A percentile compares a stretch with the other conserved stretches of the same genome.
Evolutionary conservation across 2,888 invertebrate genomes (phyloP).

Genomic region (Sarcophaga variegata): DNA sequence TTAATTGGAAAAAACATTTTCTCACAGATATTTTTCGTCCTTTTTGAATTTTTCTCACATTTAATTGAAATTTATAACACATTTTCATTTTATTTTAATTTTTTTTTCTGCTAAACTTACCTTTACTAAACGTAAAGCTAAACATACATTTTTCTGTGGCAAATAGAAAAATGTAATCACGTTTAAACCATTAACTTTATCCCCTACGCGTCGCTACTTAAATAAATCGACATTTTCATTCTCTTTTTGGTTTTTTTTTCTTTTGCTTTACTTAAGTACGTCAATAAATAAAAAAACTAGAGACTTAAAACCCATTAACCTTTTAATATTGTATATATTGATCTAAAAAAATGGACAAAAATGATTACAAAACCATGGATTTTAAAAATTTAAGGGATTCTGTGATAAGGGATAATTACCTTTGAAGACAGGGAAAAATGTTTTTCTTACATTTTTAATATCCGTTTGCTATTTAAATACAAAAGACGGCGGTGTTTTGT

Average conservation of each 20-base stretch:
- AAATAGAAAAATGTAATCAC: slow-evolving; percentile 44
- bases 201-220: slow-evolving; percentile 77
- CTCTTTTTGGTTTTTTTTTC: neutral
- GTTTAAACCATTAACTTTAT: slow-evolving; percentile 65
- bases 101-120: too few relatives aligned
- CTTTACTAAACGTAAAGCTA: too few relatives aligned
- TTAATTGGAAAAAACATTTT: too few relatives aligned
- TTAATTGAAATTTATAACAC: neutral
- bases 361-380: slow-evolving; percentile 27
- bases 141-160: too few relatives aligned
- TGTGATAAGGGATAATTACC: slow-evolving; percentile 59
- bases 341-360: neutral
- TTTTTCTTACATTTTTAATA: slow-evolving; percentile 72
- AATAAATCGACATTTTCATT: slow-evolving; percentile 28
- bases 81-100: too few relatives aligned
- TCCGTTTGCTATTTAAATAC: slow-evolving; percentile 55
- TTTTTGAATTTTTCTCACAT: neutral
- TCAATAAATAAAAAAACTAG: neutral
- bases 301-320: slow-evolving; percentile 35
- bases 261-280: neutral
- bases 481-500: neutral
- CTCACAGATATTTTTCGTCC: too few relatives aligned
- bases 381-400: neutral
- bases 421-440: slow-evolving; percentile 40
- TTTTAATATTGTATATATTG: neutral